These are phyloP conservation scores for Athalia circularis DNA, from an alignment of 2,888 invertebrate species.

Conservation along the genomic window DNA sequence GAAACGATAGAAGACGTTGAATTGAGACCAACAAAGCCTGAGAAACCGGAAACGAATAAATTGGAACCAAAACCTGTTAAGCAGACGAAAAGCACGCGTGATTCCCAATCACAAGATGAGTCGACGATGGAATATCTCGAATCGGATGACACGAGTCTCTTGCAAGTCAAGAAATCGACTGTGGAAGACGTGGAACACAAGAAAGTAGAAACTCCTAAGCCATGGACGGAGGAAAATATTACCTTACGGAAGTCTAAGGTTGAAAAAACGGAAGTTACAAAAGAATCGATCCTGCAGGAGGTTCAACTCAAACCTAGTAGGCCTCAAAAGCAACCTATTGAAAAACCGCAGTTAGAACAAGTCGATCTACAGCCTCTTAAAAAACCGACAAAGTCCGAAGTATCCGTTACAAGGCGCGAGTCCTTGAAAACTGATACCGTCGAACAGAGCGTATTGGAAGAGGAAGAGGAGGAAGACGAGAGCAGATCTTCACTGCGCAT, in stretches of 20 bases:
- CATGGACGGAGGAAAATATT: constrained; percentile 70
- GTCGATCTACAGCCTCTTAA: constrained; percentile 76
- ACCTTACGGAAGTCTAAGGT: constrained; percentile 64
- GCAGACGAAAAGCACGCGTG: background rate
- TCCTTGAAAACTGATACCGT: background rate
- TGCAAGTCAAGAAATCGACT: constrained; percentile 54
- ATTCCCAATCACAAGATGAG: constrained; percentile 5
- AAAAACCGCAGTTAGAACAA: constrained; percentile 59
- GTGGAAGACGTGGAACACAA: constrained; percentile 48
- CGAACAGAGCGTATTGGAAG: constrained; percentile 12
- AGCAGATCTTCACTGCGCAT: background rate
- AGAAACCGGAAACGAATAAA: constrained; percentile 46
- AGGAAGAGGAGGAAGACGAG: background rate
- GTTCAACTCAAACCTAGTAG: constrained; percentile 54
- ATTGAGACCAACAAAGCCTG: constrained; percentile 51
- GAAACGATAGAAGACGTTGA: constrained; percentile 59
- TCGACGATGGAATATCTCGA: constrained; percentile 50
- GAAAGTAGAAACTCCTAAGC: constrained; percentile 54
- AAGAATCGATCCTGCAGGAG: constrained; percentile 57
- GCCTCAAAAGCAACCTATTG: constrained; percentile 23
- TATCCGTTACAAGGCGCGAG: constrained; percentile 5
- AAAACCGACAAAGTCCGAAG: constrained; percentile 1
- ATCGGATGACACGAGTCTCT: constrained; percentile 57
- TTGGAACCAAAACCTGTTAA: background rate
- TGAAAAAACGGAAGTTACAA: constrained; percentile 59